phyloP scores from a whole-genome alignment of 2,888 invertebrate genomes.

The Saturnia pavonia region DNA sequence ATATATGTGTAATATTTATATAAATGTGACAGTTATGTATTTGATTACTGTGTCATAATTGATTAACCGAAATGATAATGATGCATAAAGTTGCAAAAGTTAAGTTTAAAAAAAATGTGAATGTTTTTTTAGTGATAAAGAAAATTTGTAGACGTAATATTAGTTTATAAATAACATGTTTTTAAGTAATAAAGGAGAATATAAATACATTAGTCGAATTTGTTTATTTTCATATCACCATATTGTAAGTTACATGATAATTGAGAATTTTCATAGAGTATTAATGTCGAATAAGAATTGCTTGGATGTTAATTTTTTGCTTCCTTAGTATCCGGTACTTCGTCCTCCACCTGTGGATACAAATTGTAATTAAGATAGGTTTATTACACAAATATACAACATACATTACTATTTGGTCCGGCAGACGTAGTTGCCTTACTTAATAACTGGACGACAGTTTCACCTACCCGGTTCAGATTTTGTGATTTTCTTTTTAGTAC shows the following conservation, averaged over 20 bases:
- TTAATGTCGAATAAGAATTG: constrained; percentile 12
- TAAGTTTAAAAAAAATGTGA: background rate
- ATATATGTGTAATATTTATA: no score
- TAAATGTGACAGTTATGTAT: no score
- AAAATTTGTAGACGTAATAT: background rate
- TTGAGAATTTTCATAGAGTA: constrained; percentile 16
- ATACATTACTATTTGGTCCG: no score
- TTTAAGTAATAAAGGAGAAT: background rate
- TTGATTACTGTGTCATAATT: no score
- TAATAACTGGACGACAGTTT: no score
- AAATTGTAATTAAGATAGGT: constrained; percentile 13
- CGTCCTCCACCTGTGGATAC: constrained; percentile 67
- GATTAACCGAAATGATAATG: no score
- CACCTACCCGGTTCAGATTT: no score
- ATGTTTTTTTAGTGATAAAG: background rate
- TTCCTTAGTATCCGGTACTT: constrained; percentile 49
- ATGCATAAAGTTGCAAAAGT: background rate
- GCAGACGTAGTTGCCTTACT: no score
- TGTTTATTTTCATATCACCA: background rate
- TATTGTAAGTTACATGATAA: background rate
- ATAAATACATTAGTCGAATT: background rate
- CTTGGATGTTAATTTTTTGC: constrained; percentile 44
- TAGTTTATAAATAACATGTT: background rate
- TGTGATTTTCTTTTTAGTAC: no score
- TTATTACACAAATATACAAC: background rate